Evolutionary conservation across 1,140 invertebrate genomes (phyloP), one percentile per base, ranked within the genome.

Genomic region (Eufriesea mexicana): DNA sequence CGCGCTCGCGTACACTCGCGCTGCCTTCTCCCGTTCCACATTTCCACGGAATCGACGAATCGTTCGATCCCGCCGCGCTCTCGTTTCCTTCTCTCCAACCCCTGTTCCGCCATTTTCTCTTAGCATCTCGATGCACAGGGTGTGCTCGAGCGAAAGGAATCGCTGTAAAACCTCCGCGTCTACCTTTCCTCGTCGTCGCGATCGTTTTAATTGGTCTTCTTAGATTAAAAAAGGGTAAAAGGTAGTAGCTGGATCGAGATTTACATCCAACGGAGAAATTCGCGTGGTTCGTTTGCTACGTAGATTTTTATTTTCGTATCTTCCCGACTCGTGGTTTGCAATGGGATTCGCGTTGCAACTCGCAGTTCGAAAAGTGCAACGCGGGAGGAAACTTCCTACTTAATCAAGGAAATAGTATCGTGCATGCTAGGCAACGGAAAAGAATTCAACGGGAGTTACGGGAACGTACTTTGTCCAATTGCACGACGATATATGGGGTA

Each of bases 21-120:
- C 9, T 25, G 42, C n/a, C 10, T 28, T 25, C 23, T 49, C 55
- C 14, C 79, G 77, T 80, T 68, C 83, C 47, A 82, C 35, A 84
- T 84, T 84, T 84, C 61, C 68, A 51, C 61, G 42, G 68, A 80
- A 79, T 51, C 49, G 61, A 66, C 51, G 77, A 73, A 84, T 80
- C 82, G 77, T 80, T 84, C 70, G 77, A 84, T 73, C 23, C 51
- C 23, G 20, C 12, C 20, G 35, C n/a, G 12, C 18, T 61, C 55
- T 25, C 28, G 51, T 76, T 62, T 47, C 10, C 18, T 42, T 42
- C 14, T 64, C 16, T 54, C 20, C 28, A 25, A 5, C 7, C 18
- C 55, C 18, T 4, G 42, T 28, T 64, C 45, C 28, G 23, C 45
- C 25, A 45, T 47, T 61, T 59, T 25, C 8, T 28, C 49, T 51